Conservation (phyloP, 2,797 vertebrate species). For the Periophthalmus magnuspinnatus region DNA sequence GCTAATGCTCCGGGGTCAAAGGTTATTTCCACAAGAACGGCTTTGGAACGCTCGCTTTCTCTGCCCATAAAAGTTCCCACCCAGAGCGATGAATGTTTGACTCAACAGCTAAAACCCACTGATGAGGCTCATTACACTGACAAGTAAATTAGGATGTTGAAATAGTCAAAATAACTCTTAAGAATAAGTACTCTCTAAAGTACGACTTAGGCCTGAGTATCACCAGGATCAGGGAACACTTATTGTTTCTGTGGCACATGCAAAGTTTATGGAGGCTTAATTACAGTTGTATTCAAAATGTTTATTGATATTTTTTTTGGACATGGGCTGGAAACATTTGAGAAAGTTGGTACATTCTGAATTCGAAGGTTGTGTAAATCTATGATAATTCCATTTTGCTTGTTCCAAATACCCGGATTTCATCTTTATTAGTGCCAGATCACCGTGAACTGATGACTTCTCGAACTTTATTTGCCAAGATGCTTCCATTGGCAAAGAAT, state of each 20-base stretch:
- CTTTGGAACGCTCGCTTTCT: conserved; percentile 71
- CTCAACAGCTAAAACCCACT: conserved; percentile 58
- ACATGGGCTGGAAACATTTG: too few species aligned
- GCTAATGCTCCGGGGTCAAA: conserved; percentile 79
- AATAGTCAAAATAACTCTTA: conserved; percentile 5
- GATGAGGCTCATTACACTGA: conserved; percentile 15
- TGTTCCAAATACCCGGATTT: not conserved
- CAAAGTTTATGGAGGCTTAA: not conserved
- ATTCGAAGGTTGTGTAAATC: too few species aligned
- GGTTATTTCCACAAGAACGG: conserved; percentile 75
- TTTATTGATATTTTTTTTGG: too few species aligned
- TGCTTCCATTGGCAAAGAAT: conserved; percentile 5
- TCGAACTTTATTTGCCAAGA: conserved; percentile 11
- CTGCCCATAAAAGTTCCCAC: conserved; percentile 63
- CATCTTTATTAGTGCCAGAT: not conserved
- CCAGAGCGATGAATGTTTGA: conserved; percentile 67
- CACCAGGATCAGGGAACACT: not conserved
- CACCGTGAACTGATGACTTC: not conserved
- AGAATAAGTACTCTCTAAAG: not conserved
- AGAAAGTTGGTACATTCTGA: too few species aligned
- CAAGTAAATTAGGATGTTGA: conserved; percentile 11
- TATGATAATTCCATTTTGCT: not conserved
- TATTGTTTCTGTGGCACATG: not conserved
- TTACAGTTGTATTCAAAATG: not conserved
- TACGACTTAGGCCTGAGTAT: not conserved